A percentile compares a stretch with the other conserved stretches of the same genome.
Conservation (phyloP, 2,888 invertebrate genomes). For the Rhagonycha fulva region DNA sequence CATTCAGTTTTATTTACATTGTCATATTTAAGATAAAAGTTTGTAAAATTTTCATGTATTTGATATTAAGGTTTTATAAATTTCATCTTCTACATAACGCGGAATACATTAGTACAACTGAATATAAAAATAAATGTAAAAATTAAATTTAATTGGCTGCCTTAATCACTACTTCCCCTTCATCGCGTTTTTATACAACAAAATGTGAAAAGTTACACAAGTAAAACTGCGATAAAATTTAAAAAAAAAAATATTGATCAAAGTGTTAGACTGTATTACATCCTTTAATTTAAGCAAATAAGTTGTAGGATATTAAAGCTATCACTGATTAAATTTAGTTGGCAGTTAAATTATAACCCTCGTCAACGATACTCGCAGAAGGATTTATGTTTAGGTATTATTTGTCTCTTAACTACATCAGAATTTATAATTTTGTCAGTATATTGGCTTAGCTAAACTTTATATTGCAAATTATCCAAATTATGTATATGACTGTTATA, state of each 20-base stretch:
- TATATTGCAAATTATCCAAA: background rate
- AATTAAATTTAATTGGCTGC: no score
- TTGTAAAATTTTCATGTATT: background rate
- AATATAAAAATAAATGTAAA: background rate
- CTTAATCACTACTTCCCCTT: background rate
- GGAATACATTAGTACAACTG: background rate
- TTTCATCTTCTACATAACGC: background rate
- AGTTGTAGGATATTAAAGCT: conserved; percentile 13
- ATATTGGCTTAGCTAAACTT: background rate
- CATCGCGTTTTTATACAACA: background rate
- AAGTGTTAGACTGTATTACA: background rate
- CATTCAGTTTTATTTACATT: background rate
- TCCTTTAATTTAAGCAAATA: conserved; percentile 17
- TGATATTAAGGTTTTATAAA: background rate
- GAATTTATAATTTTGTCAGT: background rate
- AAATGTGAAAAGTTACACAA: background rate
- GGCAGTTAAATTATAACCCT: conserved; percentile 18
- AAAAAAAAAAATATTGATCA: background rate
- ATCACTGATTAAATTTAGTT: conserved; percentile 19
- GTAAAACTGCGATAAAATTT: background rate
- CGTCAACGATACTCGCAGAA: conserved; percentile 12
- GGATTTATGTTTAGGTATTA: conserved; percentile 4
- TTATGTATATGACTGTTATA: background rate
- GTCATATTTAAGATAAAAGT: background rate
- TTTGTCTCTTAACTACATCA: background rate